Evolutionary conservation across 2,888 invertebrate genomes (phyloP), one percentile per base, ranked within the genome.

Genomic region (Philaethria dido): DNA sequence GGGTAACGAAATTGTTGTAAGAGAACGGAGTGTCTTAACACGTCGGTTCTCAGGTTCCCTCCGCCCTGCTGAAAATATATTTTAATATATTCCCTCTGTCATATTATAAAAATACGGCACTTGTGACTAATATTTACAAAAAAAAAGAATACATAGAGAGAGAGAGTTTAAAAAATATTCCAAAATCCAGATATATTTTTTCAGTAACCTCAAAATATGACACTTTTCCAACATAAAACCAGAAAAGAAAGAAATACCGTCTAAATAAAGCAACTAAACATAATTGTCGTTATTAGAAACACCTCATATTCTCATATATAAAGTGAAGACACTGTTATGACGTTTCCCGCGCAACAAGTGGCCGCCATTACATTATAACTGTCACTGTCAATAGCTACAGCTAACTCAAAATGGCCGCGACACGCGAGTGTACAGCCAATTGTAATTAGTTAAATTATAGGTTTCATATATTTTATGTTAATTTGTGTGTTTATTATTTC

Each of bases 401-500:
- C 73, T 72, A 72, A 77, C 77, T 75, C 81, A 87, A 87, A 84
- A 87, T 87, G 87, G 87, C 87, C 75, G 77, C 77, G 78, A 78
- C 86, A 86, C 83, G 86, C 69, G 65, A 71, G 71, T 77, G 76
- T 80, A 82, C 79, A 81, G 67, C 74, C 74, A 79, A 77, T 79
- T 77, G 76, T 75, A 77, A 73, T 78, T 79, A 76, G 66, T 71
- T 47, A 73, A 73, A 74, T 74, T 73, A 72, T 72, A 75, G 59
- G 68, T 71, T 71, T 59, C 20, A 70, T 48, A 54, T 72, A 68
- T 69, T 68, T 67, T 55, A 64, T 57, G 47, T 48, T 57, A 64
- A 69, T 63, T n/a, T 66, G 57, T 64, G 61, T 33, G 47, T 59
- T n/a, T 59, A 66, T 52, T 39, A 29, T 18, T 47, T 47, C 45